Evolutionary conservation across 1,140 invertebrate genomes (phyloP).

Genomic region (Octopus bimaculoides): DNA sequence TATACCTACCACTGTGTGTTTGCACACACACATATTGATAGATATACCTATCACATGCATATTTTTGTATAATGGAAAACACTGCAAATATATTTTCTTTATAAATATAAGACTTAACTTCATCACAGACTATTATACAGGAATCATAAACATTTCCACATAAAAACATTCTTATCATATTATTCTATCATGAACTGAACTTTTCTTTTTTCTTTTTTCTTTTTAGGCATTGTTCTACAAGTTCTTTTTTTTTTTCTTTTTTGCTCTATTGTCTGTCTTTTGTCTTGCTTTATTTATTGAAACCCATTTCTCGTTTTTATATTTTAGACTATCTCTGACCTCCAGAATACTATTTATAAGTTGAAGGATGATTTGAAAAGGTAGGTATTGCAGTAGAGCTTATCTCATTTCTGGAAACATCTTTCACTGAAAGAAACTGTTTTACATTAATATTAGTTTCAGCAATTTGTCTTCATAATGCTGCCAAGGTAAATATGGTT

Average conservation of each 20-base stretch:
- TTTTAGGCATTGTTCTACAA: no score
- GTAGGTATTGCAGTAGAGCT: slow-evolving; percentile 25
- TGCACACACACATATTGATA: no score
- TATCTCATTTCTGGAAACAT: no score
- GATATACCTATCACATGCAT: neutral
- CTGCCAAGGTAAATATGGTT: neutral
- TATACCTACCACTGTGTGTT: no score
- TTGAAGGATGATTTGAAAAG: slow-evolving; percentile 47
- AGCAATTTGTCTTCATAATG: neutral
- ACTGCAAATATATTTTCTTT: neutral
- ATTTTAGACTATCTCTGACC: slow-evolving; percentile 43
- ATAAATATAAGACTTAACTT: neutral
- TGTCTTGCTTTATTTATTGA: no score
- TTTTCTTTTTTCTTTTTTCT: no score
- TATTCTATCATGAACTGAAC: no score
- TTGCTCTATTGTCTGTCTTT: no score
- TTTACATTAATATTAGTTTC: slow-evolving; percentile 1
- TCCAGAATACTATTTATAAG: slow-evolving; percentile 43
- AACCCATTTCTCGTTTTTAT: slow-evolving; percentile 1
- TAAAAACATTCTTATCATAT: no score
- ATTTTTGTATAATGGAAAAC: neutral
- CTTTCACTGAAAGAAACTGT: no score
- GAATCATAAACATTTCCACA: no score
- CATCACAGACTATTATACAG: neutral
- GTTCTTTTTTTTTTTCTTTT: no score